A percentile compares a stretch with the other conserved stretches of the same genome.
Conservation (phyloP, 2,888 invertebrate genomes). For the Perdita meconis region DNA sequence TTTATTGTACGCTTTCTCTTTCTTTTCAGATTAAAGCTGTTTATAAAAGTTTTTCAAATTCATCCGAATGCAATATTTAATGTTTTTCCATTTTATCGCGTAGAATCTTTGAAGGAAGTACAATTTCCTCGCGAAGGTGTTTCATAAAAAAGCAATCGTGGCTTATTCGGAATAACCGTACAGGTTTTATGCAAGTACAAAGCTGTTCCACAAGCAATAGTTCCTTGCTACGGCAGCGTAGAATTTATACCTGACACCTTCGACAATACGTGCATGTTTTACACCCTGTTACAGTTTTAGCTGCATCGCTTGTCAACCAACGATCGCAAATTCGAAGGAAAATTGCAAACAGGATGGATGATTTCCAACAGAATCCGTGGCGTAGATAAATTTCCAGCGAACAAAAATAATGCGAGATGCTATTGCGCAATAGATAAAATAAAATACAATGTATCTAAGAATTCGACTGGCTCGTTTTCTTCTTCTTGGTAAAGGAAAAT, state of each 20-base stretch:
- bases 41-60: too few relatives aligned
- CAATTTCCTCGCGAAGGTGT: conserved; percentile 35
- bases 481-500: not conserved
- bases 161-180: conserved; percentile 38
- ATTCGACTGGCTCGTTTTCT: not conserved
- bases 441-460: conserved; percentile 6
- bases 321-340: conserved; percentile 54
- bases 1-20: not conserved
- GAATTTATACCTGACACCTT: conserved; percentile 62
- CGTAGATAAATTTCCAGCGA: conserved; percentile 15
- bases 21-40: too few relatives aligned
- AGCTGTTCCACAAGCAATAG: conserved; percentile 58
- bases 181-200: conserved; percentile 59
- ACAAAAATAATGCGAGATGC: not conserved
- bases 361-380: not conserved
- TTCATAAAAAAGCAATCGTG: conserved; percentile 46
- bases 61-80: too few relatives aligned
- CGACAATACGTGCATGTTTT: conserved; percentile 62
- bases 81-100: conserved; percentile 43
- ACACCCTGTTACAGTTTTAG: conserved; percentile 50
- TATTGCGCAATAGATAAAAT: not conserved
- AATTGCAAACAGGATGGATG: conserved; percentile 47
- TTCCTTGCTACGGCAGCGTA: conserved; percentile 56
- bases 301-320: conserved; percentile 35
- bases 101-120: conserved; percentile 27